Evolutionary conservation across 2,113 vertebrate species (phyloP), one percentile per base, ranked within the genome.

Genomic region (Misgurnus anguillicaudatus): DNA sequence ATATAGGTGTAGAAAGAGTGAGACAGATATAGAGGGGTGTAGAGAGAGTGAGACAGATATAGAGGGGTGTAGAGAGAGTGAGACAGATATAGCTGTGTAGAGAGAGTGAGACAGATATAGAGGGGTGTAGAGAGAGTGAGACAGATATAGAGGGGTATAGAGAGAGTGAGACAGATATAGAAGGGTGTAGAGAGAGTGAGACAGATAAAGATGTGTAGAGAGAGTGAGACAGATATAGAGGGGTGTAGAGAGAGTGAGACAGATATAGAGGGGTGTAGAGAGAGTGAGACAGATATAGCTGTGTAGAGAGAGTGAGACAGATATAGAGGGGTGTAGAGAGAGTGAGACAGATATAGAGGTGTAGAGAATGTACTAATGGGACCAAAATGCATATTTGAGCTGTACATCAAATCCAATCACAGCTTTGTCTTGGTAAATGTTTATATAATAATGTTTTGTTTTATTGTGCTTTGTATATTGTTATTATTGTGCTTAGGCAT

Each of bases 371-470:
- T 31, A 47, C 71, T 61, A 45, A 11, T 47, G 53, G 57, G 51
- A 58, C 36, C 51, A 58, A 21, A 72, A 72, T 57, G 57, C 38
- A 72, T 57, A 17, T 57, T 21, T 61, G 55, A 74, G 55, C 3
- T 39, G 69, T n/a, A 57, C 71, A 61, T 55, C 24, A 55, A 61
- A 61, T 61, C 57, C 57, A 45, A 74, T 61, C 61, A 74, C 39
- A 45, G 57, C 13, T 61, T 4, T 55, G 51, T 55, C 16, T 55
- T 55, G 51, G 16, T 17, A 16, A 55, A 55, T 7, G 51, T 55
- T 55, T 53, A 53, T 53, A 17, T 53, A 1, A n/a, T 16, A 16
- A 4, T 53, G 16, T 53, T 5, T 53, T 53, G 6, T 53, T 53
- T 53, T 0, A 53, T 53, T 6, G 16, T 17, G 13, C 16, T 17